These are phyloP conservation scores for Xenopus petersii DNA, from an alignment of 2,797 vertebrate genomes.

Conservation along the genomic window DNA sequence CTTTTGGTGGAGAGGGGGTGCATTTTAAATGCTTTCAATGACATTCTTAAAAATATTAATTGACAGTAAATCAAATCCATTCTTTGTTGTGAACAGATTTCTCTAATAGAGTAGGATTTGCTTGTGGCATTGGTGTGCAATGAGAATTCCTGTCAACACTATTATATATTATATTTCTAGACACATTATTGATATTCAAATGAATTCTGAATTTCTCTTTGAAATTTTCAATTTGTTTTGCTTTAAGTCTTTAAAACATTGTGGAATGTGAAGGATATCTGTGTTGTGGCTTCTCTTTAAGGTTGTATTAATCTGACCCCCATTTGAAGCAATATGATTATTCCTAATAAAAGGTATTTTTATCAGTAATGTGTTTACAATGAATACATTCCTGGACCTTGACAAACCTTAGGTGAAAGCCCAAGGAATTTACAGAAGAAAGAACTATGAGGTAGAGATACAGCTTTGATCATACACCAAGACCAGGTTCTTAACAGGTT, in stretches of 20 bases:
- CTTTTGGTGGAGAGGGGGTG: neutral
- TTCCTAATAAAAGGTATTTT: conserved; percentile 3
- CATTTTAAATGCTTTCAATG: too few relatives aligned
- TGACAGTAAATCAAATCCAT: too few relatives aligned
- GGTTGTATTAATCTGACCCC: conserved; percentile 10
- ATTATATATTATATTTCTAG: conserved; percentile 24
- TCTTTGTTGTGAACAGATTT: too few relatives aligned
- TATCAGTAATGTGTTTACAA: conserved; percentile 16
- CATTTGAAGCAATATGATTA: conserved; percentile 2
- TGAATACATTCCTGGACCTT: conserved; percentile 34
- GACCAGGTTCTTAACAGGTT: conserved; percentile 38
- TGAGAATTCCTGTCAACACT: conserved; percentile 17
- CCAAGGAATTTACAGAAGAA: conserved; percentile 39
- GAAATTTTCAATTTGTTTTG: conserved; percentile 34
- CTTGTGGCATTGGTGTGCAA: conserved; percentile 22
- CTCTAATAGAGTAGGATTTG: neutral
- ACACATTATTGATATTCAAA: conserved; percentile 38
- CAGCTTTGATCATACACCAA: conserved; percentile 50
- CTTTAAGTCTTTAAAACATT: conserved; percentile 15
- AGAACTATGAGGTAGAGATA: conserved; percentile 22
- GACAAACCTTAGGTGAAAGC: conserved; percentile 42
- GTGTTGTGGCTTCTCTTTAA: neutral
- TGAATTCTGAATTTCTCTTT: conserved; percentile 30
- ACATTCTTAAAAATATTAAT: too few relatives aligned
- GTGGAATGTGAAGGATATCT: conserved; percentile 9